Conservation (phyloP, 2,797 vertebrate species). For the Spheniscus humboldti region DNA sequence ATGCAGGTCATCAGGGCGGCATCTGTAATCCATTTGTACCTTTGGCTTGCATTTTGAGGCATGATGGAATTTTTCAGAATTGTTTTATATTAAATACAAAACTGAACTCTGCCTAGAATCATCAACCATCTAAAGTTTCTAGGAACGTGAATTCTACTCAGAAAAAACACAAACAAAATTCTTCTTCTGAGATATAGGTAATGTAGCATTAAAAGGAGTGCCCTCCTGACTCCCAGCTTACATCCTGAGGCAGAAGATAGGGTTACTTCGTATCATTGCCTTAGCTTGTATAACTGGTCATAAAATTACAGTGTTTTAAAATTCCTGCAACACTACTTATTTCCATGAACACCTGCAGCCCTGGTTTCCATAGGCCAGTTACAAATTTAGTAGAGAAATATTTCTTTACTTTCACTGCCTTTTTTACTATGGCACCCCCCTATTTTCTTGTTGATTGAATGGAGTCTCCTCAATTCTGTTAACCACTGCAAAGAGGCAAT, state of each 20-base stretch:
- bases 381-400: background rate
- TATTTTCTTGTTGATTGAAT: background rate
- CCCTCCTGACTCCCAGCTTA: background rate
- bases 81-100: background rate
- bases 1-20: background rate
- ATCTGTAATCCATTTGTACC: background rate
- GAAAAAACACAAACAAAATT: background rate
- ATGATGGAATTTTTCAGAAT: background rate
- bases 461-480: background rate
- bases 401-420: background rate
- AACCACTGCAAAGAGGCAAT: background rate
- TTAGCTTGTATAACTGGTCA: background rate
- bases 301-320: background rate
- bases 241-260: background rate
- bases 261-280: background rate
- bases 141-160: background rate
- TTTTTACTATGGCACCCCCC: background rate
- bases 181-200: background rate
- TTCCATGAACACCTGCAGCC: background rate
- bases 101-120: background rate
- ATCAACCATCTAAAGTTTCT: background rate
- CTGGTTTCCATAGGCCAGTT: background rate
- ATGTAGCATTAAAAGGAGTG: background rate
- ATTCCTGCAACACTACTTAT: background rate
- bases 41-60: background rate